Conservation (phyloP, 2,797 vertebrate species). For the Onychomys leucogaster region DNA sequence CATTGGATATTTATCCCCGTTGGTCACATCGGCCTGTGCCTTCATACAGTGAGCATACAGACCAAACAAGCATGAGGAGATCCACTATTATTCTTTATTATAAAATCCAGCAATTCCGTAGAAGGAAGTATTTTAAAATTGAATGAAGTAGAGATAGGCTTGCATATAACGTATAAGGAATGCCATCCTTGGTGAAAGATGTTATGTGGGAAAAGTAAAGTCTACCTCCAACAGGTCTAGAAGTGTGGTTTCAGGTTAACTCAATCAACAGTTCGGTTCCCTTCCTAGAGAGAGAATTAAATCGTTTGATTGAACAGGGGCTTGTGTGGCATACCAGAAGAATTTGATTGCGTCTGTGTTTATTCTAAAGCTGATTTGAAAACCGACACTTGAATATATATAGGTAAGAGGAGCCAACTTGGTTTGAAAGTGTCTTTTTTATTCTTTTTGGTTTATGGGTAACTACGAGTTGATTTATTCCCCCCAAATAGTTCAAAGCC, state of each 20-base stretch:
- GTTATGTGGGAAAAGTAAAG: neutral
- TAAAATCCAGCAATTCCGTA: neutral
- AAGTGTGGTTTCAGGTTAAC: slow-evolving; percentile 12
- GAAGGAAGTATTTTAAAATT: slow-evolving; percentile 29
- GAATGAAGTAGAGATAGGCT: neutral
- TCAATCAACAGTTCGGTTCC: neutral
- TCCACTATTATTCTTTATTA: neutral
- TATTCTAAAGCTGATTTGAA: slow-evolving; percentile 43
- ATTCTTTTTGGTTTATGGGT: slow-evolving; percentile 62
- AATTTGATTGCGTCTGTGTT: neutral
- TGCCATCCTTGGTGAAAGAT: neutral
- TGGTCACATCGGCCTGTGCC: neutral
- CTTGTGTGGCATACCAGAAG: neutral
- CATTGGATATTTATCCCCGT: neutral
- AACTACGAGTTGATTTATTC: slow-evolving; percentile 73
- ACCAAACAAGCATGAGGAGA: neutral
- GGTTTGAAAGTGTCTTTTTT: slow-evolving; percentile 62
- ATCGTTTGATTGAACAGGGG: neutral
- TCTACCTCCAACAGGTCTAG: neutral
- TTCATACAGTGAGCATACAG: neutral
- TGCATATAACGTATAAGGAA: neutral
- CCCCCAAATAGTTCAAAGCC: slow-evolving; percentile 74
- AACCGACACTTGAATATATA: slow-evolving; percentile 46
- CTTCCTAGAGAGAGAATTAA: slow-evolving; percentile 20
- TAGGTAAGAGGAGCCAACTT: slow-evolving; percentile 28